Base-by-base conservation (phyloP, 2,888 invertebrate genomes). In the Carabus problematicus region DNA sequence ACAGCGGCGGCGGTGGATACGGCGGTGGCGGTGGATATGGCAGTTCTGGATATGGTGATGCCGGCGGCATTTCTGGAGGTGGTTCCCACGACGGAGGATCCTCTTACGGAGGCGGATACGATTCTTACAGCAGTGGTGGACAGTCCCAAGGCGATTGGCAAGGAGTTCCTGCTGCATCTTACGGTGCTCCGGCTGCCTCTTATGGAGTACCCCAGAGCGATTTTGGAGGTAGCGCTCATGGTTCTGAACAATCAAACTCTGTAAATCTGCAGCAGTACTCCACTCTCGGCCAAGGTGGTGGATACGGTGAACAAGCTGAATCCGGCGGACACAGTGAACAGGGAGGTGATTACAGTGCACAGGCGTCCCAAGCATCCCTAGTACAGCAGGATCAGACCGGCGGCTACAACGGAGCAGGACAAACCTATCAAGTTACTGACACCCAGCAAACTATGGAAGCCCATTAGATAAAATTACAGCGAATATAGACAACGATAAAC, bases 81-180 rank as follows among this genome's bases (percentile, higher is more conserved):
- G 16, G 41, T 12, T 18, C 43, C 16, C 18, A 8, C 19, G 52
- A 52, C 7, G 59, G 61, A 18, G 41, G 49, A 16, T 49, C 59
- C 8, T 62, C 61, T 9, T 69, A 69, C 47, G 54, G 61, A 9
- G 43, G 39, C 3, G 55, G 55, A 3, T 18, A 47, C 11, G 47
- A 66, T 18, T 11, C 19, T 3, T 56, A 56, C 39, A 14, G 56
- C 18, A 8, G 29, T 29, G 29, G n/a, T 56, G 56, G n/a, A n/a
- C 56, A 56, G 29, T 39, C 12, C 18, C 56, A 56, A 45, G 47
- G 47, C n/a, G 42, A 14, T 9, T 42, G 41, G 49, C 60, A 67
- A 19, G 67, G 54, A 80, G 41, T 75, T 76, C 69, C 79, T 75
- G 61, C 81, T 80, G 71, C 80, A 80, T 70, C 77, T 79, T 70